Conservation (phyloP, 1,140 invertebrate species). For the Scaptomyza hsui region DNA sequence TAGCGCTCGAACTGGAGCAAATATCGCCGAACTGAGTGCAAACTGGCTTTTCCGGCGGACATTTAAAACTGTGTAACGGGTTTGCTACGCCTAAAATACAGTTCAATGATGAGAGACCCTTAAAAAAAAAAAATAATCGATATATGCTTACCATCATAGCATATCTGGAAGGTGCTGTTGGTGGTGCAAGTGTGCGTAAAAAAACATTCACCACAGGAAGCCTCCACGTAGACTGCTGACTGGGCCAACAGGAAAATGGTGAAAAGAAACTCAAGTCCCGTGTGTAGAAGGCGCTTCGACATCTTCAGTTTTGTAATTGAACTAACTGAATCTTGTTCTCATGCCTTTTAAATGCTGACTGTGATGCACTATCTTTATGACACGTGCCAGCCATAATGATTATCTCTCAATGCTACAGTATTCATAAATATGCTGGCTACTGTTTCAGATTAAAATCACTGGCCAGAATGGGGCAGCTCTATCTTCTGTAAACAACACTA, state of each 20-base stretch:
- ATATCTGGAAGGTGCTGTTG: constrained; percentile 49
- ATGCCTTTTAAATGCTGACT: constrained; percentile 59
- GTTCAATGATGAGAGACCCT: neutral
- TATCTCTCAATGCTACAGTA: constrained; percentile 65
- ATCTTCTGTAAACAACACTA: constrained; percentile 4
- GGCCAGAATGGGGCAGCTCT: constrained; percentile 19
- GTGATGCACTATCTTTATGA: constrained; percentile 52
- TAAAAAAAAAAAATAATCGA: neutral
- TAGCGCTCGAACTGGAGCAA: constrained; percentile 12
- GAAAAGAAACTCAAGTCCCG: constrained; percentile 28
- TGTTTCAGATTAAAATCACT: constrained; percentile 27
- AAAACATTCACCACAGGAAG: constrained; percentile 49
- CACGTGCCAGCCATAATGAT: neutral
- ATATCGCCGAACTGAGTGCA: constrained; percentile 40
- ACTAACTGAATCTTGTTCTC: neutral
- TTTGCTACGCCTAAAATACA: constrained; percentile 23
- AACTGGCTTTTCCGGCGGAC: constrained; percentile 36
- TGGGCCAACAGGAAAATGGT: constrained; percentile 6
- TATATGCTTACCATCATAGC: constrained; percentile 51
- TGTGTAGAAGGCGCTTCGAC: constrained; percentile 38
- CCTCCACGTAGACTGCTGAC: constrained; percentile 29
- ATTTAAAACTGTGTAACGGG: constrained; percentile 12
- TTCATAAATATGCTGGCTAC: constrained; percentile 47
- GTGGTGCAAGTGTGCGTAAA: constrained; percentile 50
- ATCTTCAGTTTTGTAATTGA: constrained; percentile 54